These are phyloP conservation scores for Machimus rusticus DNA, from an alignment of 2,888 invertebrate species.

Conservation along the genomic window DNA sequence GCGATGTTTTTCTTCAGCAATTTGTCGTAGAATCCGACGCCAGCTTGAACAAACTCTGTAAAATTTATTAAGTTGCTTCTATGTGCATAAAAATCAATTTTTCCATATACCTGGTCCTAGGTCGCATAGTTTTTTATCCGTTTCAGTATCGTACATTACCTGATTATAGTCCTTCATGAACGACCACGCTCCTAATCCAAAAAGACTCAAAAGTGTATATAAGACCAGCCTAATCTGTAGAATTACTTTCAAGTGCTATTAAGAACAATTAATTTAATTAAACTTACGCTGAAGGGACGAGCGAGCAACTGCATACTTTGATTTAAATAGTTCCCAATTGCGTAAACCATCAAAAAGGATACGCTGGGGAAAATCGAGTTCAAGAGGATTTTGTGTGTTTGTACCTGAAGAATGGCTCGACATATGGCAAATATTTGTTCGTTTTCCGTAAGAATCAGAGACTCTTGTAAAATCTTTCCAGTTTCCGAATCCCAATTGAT, in stretches of 20 bases:
- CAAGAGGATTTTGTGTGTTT: slow-evolving; percentile 67
- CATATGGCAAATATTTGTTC: slow-evolving; percentile 84
- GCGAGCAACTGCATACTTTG: slow-evolving; percentile 66
- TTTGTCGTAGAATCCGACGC: slow-evolving; percentile 79
- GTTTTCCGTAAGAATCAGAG: slow-evolving; percentile 77
- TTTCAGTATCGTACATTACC: slow-evolving; percentile 68
- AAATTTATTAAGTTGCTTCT: background rate
- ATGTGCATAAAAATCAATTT: background rate
- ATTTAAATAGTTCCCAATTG: slow-evolving; percentile 66
- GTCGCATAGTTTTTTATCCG: slow-evolving; percentile 70
- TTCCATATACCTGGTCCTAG: slow-evolving; percentile 62
- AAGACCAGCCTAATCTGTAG: slow-evolving; percentile 59
- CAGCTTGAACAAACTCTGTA: slow-evolving; percentile 72
- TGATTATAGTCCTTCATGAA: slow-evolving; percentile 72
- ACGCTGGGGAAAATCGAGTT: slow-evolving; percentile 67
- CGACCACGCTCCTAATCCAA: slow-evolving; percentile 70
- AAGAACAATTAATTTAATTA: background rate
- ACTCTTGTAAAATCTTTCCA: slow-evolving; percentile 70
- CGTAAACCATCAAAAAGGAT: slow-evolving; percentile 66
- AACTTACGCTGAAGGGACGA: slow-evolving; percentile 63
- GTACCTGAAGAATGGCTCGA: slow-evolving; percentile 72
- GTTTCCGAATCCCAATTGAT: slow-evolving; percentile 72
- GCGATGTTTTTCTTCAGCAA: slow-evolving; percentile 76
- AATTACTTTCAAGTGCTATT: background rate
- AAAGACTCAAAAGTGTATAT: slow-evolving; percentile 68